These are phyloP conservation scores for Nemotelus pantherinus DNA, from an alignment of 2,888 invertebrate genomes.

Conservation along the genomic window DNA sequence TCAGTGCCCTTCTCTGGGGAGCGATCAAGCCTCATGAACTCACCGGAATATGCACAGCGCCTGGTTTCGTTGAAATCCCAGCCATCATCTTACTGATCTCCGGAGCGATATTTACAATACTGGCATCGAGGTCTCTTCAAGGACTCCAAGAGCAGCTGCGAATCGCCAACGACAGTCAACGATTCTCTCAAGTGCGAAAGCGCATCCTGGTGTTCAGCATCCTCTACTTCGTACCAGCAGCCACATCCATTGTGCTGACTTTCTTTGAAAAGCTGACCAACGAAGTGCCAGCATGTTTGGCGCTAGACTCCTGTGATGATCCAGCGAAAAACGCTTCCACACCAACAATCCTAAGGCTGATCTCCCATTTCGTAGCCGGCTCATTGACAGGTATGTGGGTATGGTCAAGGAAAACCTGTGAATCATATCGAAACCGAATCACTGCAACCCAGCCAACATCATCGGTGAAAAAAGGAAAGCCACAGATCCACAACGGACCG, in stretches of 20 bases:
- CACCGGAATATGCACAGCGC: slow-evolving; percentile 82
- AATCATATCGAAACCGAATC: slow-evolving; percentile 61
- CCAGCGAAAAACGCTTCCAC: slow-evolving; percentile 58
- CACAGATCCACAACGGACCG: slow-evolving; percentile 54
- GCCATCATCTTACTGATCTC: slow-evolving; percentile 58
- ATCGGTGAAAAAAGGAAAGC: slow-evolving; percentile 59
- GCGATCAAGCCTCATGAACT: slow-evolving; percentile 82
- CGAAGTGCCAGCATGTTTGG: slow-evolving; percentile 58
- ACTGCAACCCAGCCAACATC: slow-evolving; percentile 49
- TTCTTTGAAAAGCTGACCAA: slow-evolving; percentile 60
- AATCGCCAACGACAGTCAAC: slow-evolving; percentile 54
- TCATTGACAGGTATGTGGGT: slow-evolving; percentile 65
- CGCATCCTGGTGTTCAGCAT: slow-evolving; percentile 62
- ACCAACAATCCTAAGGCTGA: slow-evolving; percentile 59
- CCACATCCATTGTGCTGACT: slow-evolving; percentile 58
- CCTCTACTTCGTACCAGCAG: slow-evolving; percentile 61
- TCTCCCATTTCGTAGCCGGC: slow-evolving; percentile 62
- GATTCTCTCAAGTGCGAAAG: slow-evolving; percentile 63
- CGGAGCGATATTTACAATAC: slow-evolving; percentile 61
- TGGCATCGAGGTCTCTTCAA: slow-evolving; percentile 61
- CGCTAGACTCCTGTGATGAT: slow-evolving; percentile 58
- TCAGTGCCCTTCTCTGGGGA: slow-evolving; percentile 81
- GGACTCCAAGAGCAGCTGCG: slow-evolving; percentile 58
- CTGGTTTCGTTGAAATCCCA: slow-evolving; percentile 63
- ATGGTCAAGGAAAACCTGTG: slow-evolving; percentile 64